A percentile compares a stretch with the other conserved stretches of the same genome.
Evolutionary conservation across 2,888 invertebrate genomes (phyloP).

Genomic region (Amblyjoppa fuscipennis): DNA sequence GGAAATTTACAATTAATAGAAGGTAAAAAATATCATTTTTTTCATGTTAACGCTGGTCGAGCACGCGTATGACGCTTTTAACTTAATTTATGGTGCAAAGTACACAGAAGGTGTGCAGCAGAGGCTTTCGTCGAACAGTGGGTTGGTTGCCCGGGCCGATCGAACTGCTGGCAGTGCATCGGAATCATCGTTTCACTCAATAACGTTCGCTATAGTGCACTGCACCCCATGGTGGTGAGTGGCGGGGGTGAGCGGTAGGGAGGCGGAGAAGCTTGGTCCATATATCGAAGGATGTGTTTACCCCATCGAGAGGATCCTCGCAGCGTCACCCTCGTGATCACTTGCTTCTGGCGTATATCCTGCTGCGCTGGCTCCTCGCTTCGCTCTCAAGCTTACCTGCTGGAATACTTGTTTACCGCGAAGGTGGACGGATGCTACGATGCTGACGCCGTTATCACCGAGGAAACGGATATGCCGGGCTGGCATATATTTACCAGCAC

Average conservation of each 20-base stretch:
- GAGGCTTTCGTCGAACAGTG: conserved; percentile 13
- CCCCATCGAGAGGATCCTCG: conserved; percentile 38
- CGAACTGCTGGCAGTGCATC: conserved; percentile 36
- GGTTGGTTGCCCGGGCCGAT: conserved; percentile 34
- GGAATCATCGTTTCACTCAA: conserved; percentile 31
- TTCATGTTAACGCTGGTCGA: background rate
- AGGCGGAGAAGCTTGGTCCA: background rate
- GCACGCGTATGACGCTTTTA: conserved; percentile 12
- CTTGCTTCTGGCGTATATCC: conserved; percentile 24
- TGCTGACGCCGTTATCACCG: conserved; percentile 42
- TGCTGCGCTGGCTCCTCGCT: conserved; percentile 22
- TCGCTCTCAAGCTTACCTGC: conserved; percentile 23
- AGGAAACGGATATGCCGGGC: background rate
- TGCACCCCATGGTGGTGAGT: background rate
- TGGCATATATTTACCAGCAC: background rate
- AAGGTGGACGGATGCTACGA: conserved; percentile 20
- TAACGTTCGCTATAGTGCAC: conserved; percentile 38
- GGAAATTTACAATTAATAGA: background rate
- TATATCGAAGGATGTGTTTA: conserved; percentile 51
- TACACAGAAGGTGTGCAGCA: background rate
- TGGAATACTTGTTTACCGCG: conserved; percentile 44
- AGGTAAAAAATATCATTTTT: conserved; percentile 17
- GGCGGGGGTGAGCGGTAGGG: background rate
- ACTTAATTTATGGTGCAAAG: conserved; percentile 45
- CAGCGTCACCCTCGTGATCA: conserved; percentile 25